Conservation (phyloP, 1,140 invertebrate species). For the Pygmarrhopalites habei region DNA sequence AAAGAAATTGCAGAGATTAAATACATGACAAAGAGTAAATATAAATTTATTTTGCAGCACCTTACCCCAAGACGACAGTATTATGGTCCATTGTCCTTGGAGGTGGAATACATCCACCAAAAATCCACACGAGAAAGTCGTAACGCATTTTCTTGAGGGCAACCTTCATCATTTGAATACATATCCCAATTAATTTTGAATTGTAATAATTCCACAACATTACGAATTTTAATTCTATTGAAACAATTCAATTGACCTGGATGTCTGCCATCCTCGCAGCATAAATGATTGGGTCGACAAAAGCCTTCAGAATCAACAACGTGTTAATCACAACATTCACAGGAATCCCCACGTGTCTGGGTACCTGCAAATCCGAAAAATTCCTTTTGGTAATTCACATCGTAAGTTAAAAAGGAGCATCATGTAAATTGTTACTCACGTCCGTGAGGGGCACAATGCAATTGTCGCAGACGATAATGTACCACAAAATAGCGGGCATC, state of each 20-base stretch:
- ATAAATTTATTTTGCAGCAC: background rate
- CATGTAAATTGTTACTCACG: too few relatives aligned
- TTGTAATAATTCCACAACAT: too few relatives aligned
- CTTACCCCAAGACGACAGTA: background rate
- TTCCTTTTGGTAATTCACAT: too few relatives aligned
- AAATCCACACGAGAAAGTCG: constrained; percentile 11
- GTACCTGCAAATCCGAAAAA: constrained; percentile 11
- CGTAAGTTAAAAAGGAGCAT: too few relatives aligned
- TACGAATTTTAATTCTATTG: too few relatives aligned
- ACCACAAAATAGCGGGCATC: constrained; percentile 54
- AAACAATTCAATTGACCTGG: too few relatives aligned
- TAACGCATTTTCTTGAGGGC: constrained; percentile 34
- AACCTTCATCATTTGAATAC: constrained; percentile 7
- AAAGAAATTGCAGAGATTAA: background rate
- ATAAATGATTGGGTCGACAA: constrained; percentile 63
- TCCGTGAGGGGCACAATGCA: too few relatives aligned
- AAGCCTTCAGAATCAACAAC: constrained; percentile 56
- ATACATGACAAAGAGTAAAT: background rate
- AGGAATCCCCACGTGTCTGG: constrained; percentile 12
- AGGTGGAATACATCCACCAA: constrained; percentile 12
- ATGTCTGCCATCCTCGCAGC: constrained; percentile 60
- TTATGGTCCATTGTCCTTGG: background rate
- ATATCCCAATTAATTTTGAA: background rate
- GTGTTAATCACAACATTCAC: constrained; percentile 43
- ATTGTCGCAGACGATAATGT: constrained; percentile 50